phyloP scores from a whole-genome alignment of 2,888 invertebrate species.

The Calameuta filiformis region DNA sequence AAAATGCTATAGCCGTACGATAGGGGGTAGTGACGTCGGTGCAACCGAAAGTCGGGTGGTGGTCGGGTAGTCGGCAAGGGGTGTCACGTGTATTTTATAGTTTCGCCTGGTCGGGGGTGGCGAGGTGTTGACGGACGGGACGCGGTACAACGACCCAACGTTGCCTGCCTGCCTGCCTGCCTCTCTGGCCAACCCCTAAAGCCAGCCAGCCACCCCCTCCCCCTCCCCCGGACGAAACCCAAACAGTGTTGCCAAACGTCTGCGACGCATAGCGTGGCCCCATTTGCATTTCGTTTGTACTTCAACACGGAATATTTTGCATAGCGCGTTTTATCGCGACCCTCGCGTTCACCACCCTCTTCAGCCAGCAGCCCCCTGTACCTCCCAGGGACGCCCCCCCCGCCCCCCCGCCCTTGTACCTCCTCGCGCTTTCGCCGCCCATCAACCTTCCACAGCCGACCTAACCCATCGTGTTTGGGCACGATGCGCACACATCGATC shows the following conservation, averaged over 20 bases:
- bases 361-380: background rate
- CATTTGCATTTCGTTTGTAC: slow-evolving; percentile 63
- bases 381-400: background rate
- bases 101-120: slow-evolving; percentile 53
- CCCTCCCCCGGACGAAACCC: slow-evolving; percentile 50
- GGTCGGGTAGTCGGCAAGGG: slow-evolving; percentile 33
- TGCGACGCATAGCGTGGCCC: slow-evolving; percentile 55
- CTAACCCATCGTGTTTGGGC: slow-evolving; percentile 30
- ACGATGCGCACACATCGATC: slow-evolving; percentile 31
- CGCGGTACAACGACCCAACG: slow-evolving; percentile 58
- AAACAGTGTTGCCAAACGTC: slow-evolving; percentile 64
- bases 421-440: slow-evolving; percentile 17
- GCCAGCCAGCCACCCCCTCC: slow-evolving; percentile 16
- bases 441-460: background rate
- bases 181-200: slow-evolving; percentile 24
- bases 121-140: slow-evolving; percentile 63
- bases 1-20: no score
- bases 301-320: slow-evolving; percentile 58
- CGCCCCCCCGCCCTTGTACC: slow-evolving; percentile 2
- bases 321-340: slow-evolving; percentile 42
- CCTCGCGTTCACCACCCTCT: no score
- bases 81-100: slow-evolving; percentile 64
- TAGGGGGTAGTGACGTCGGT: no score
- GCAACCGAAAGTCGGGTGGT: slow-evolving; percentile 10
- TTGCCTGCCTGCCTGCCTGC: slow-evolving; percentile 41